These are phyloP conservation scores for Ectemnius lituratus DNA, from an alignment of 2,888 invertebrate species.

Conservation along the genomic window DNA sequence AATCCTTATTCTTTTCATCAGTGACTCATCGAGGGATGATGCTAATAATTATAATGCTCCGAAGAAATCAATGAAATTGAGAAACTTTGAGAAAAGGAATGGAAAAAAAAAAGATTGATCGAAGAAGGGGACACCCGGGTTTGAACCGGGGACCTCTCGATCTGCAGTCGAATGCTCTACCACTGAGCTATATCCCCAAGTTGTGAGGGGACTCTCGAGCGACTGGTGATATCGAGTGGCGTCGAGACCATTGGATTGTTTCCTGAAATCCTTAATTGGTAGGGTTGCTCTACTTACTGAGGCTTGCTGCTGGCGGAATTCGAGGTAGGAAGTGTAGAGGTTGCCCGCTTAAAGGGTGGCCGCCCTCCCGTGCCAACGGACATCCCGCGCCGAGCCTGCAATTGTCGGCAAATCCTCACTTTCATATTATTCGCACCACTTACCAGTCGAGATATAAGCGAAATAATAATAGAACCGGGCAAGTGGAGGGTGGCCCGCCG, in stretches of 20 bases:
- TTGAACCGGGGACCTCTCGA: constrained; percentile 87
- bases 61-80: neutral
- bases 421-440: neutral
- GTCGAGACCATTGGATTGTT: constrained; percentile 68
- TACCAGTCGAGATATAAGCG: too few relatives aligned
- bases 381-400: constrained; percentile 66
- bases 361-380: constrained; percentile 63
- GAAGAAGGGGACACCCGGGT: constrained; percentile 83
- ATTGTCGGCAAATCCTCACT: neutral
- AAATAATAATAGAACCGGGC: too few relatives aligned
- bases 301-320: constrained; percentile 36
- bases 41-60: too few relatives aligned
- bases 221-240: constrained; percentile 74
- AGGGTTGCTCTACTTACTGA: constrained; percentile 41
- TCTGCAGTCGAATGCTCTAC: constrained; percentile 88
- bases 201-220: constrained; percentile 75
- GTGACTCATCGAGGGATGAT: too few relatives aligned
- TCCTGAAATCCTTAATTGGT: neutral
- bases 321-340: constrained; percentile 35
- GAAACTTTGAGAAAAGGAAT: neutral
- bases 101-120: constrained; percentile 51
- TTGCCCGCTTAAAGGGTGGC: constrained; percentile 57
- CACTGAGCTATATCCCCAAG: constrained; percentile 86
- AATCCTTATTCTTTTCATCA: too few relatives aligned
- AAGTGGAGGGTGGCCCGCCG: too few relatives aligned